These are phyloP conservation scores for Pogoniulus pusillus DNA, from an alignment of 2,797 vertebrate genomes.

Conservation along the genomic window DNA sequence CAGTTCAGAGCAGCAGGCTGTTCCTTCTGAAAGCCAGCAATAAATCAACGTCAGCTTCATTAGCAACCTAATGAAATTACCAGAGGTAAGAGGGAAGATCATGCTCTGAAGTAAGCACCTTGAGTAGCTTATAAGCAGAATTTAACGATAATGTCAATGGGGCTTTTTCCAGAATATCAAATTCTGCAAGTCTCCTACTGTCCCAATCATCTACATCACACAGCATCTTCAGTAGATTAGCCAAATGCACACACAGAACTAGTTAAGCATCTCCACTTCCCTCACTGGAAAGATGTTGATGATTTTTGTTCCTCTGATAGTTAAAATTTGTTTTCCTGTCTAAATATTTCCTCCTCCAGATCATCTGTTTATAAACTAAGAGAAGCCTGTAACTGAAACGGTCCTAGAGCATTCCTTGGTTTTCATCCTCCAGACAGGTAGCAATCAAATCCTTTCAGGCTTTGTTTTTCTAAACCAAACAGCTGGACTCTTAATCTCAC, in stretches of 20 bases:
- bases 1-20: neutral
- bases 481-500: neutral
- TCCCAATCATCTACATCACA: neutral
- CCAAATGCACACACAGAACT: neutral
- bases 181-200: neutral
- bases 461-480: neutral
- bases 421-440: neutral
- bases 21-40: neutral
- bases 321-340: neutral
- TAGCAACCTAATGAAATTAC: constrained; percentile 17
- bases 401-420: neutral
- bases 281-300: neutral
- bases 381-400: neutral
- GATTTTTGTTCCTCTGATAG: neutral
- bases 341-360: neutral
- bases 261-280: neutral
- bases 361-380: neutral
- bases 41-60: neutral
- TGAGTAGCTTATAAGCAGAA: neutral
- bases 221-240: neutral
- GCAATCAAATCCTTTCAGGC: neutral
- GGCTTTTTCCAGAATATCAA: neutral
- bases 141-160: fast-evolving
- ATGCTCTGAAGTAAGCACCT: neutral
- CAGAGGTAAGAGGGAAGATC: constrained; percentile 22